Base-by-base conservation (phyloP, 2,797 vertebrate genomes). In the Corythornis leucogaster region DNA sequence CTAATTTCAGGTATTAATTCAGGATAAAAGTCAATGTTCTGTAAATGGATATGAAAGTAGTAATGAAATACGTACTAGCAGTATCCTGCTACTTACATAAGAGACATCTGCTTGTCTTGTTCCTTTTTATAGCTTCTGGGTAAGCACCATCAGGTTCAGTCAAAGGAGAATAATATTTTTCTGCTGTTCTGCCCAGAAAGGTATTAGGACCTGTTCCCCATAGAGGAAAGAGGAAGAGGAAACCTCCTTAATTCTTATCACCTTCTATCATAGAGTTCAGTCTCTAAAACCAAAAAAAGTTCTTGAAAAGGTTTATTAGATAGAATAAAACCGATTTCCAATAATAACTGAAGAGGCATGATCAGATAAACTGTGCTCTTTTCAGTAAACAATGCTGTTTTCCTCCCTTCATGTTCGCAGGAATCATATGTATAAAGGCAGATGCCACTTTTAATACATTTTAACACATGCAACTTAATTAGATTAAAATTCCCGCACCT, bases 21-120 rank as follows among this genome's bases (percentile, higher is more conserved):
- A 54, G 63, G 51, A 28, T 77, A 61, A 85, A 35, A 69, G 31
- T 45, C 2, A 5, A 77, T 80, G 15, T 62, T 90, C 28, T 86
- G 35, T 79, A 75, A 84, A 62, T 35, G 26, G 10, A 35, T 81
- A 38, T 26, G 71, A 68, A 92, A 90, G 33, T 53, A 48, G 38
- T 87, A 82, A 77, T 46, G 14, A 85, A 76, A 73, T 59, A 22
- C 12, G 8, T 76, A 71, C n/a, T 61, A 64, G 40, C 76, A 50
- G 12, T 80, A 59, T 68, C 90, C 74, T 85, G 54, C 59, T 76
- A 15, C 82, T 97, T 95, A 88, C 4, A 2, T 94, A 94, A 91
- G 43, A 67, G 78, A 38, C 74, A 92, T 83, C 92, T 94, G 78
- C 31, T 90, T 95, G 38, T 76, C 40, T 81, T 91, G 33, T 54